Evolutionary conservation across 2,888 invertebrate species (phyloP), one percentile per base, ranked within the genome.

Genomic region (Julus scandinavius): DNA sequence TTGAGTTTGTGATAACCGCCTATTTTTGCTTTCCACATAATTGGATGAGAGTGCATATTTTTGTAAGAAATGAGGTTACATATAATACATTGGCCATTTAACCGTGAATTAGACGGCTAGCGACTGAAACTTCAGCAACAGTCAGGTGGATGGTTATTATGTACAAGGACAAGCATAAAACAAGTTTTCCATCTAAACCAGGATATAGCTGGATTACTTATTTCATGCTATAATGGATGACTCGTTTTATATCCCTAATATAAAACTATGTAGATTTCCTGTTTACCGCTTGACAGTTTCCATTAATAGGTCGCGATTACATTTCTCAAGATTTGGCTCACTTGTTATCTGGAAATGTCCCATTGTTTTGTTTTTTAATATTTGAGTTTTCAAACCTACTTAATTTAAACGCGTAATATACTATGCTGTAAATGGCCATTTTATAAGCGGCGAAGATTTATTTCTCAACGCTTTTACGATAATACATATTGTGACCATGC

Each of bases 21-120:
- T 54, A 54, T 54, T 54, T 54, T 4, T 63, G 20, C 7, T n/a
- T 63, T 4, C n/a, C 7, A n/a, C 20, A 63, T 63, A 63, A 63
- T 63, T 63, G 63, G 63, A 63, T 63, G 63, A 63, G 63, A 6
- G 63, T 63, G 63, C 63, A 63, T 63, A 63, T 63, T 63, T 63
- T 54, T 63, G 17, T 1, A 1, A 20, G 63, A 63, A 63, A 63
- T 63, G 63, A 20, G 63, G n/a, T 4, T 54, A 63, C 63, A 63
- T 29, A 29, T 63, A 63, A 63, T 63, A n/a, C 63, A 63, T 63
- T 63, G n/a, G 63, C 63, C 20, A 63, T 63, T 63, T 63, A 63
- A 63, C 63, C 63, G 63, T 63, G 63, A 63, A n/a, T n/a, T 6
- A 63, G 20, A 20, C 20, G n/a, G 63, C 58, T 58, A 17, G 17